These are phyloP conservation scores for Rhincodon typus DNA, from an alignment of 2,797 vertebrate species.

Conservation along the genomic window DNA sequence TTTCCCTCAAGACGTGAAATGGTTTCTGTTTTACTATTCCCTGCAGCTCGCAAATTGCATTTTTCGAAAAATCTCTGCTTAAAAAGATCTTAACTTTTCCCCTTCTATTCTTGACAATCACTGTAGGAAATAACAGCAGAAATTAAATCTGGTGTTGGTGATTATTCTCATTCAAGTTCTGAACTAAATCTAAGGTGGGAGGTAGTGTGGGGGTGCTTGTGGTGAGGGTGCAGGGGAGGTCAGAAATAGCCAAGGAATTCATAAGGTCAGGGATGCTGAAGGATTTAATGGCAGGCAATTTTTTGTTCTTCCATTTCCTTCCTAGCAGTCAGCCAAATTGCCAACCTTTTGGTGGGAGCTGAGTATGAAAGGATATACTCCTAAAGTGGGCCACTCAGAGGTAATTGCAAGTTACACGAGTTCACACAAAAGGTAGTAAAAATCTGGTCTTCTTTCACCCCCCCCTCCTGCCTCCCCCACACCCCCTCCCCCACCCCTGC, in stretches of 20 bases:
- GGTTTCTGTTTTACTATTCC: not conserved
- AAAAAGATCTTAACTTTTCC: not conserved
- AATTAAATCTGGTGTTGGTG: not conserved
- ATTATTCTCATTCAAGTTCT: not conserved
- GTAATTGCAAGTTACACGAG: not conserved
- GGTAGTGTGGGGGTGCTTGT: not conserved
- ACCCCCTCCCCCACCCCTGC: too few species aligned
- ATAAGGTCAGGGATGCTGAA: not conserved
- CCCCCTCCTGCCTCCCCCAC: too few species aligned
- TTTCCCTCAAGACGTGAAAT: not conserved
- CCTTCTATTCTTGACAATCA: not conserved
- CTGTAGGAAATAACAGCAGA: not conserved
- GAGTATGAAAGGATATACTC: not conserved
- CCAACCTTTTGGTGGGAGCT: not conserved
- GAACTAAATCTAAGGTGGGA: not conserved
- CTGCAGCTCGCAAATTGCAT: not conserved
- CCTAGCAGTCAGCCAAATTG: not conserved
- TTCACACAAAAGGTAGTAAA: not conserved
- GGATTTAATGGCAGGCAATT: not conserved
- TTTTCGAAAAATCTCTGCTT: not conserved
- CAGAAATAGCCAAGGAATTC: too few species aligned
- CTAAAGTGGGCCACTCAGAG: not conserved
- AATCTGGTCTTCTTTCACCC: not conserved
- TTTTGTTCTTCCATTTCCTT: not conserved
- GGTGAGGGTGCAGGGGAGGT: not conserved